phyloP scores from a whole-genome alignment of 2,113 vertebrate genomes.

The Chascanopsetta lugubris region DNA sequence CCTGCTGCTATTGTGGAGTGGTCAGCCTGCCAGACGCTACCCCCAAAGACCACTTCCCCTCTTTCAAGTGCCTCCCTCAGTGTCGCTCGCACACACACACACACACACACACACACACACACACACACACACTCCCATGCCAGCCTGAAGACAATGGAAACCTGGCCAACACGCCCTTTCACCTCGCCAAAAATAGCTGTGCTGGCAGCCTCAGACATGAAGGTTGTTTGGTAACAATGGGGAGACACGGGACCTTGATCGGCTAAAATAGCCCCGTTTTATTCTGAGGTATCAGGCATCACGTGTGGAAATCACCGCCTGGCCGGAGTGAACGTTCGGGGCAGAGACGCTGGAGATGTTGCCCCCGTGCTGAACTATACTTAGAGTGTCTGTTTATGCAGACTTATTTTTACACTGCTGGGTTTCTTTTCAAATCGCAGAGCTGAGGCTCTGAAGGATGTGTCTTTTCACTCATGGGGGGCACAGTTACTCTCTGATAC shows the following conservation, averaged over 20 bases:
- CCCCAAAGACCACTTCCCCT: conserved; percentile 73
- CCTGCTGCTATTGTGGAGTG: conserved; percentile 72
- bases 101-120: conserved; percentile 21
- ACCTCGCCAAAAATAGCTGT: conserved; percentile 73
- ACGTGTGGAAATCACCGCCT: not conserved
- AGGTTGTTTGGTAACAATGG: conserved; percentile 65
- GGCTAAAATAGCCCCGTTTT: conserved; percentile 42
- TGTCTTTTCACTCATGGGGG: not conserved
- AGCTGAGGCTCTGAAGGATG: not conserved
- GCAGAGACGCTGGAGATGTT: conserved; percentile 1
- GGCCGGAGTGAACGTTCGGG: not conserved
- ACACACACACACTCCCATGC: conserved; percentile 39
- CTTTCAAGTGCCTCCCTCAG: conserved; percentile 60
- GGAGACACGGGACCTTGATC: conserved; percentile 59
- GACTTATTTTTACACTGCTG: not conserved
- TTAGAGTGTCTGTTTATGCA: conserved; percentile 2
- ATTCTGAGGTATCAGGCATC: conserved; percentile 23
- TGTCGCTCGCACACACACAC: conserved; percentile 16
- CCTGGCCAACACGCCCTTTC: conserved; percentile 57
- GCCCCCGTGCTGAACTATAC: conserved; percentile 1
- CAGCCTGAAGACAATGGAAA: conserved; percentile 71
- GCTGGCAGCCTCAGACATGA: conserved; percentile 30
- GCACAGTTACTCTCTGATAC: not conserved
- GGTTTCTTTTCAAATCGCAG: not conserved
- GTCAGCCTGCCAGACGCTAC: conserved; percentile 69